Evolutionary conservation across 2,797 vertebrate genomes (phyloP), one percentile per base, ranked within the genome.

Genomic region (Tangara arthus): DNA sequence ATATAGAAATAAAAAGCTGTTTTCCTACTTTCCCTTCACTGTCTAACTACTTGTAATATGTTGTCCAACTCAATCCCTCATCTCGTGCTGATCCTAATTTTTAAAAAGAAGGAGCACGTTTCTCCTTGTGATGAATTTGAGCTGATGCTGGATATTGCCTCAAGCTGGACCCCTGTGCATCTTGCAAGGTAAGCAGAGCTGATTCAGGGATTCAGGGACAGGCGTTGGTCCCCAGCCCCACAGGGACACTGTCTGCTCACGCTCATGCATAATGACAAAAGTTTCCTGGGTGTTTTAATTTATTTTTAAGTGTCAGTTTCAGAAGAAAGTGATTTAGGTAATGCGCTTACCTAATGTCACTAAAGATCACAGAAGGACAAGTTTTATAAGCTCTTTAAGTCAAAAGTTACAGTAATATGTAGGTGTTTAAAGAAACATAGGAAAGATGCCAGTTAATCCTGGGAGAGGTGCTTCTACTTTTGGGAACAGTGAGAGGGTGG

Each of bases 221-320:
- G 28, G 17, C 0, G 0, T 53, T 27, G 52, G 53, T 70, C 66
- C 37, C 37, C 39, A 77, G 55, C 24, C n/a, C 30, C 23, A n/a
- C 24, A 50, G 57, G 42, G 39, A 50, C 52, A 46, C n/a, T 37
- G 18, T 20, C 60, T 16, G 6, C n/a, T 77, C 18, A 52, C 0
- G 0, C 7, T 55, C 15, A 16, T 2, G 8, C 1, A 1, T 69
- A 44, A 49, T 0, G 1, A 39, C 18, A 47, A n/a, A 56, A 68
- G n/a, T 42, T 30, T 70, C 41, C 49, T 8, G 8, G 8, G 24
- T 41, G 10, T 53, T 65, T 35, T 32, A 52, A 35, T 52, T 59
- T 60, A 46, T 63, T 50, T 89, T 76, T 5, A 57, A 47, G 23
- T 56, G 26, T 21, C 42, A 41, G 26, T 39, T 78, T 47, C 32